Conservation (phyloP, 2,113 vertebrate species). For the Orycteropus afer region DNA sequence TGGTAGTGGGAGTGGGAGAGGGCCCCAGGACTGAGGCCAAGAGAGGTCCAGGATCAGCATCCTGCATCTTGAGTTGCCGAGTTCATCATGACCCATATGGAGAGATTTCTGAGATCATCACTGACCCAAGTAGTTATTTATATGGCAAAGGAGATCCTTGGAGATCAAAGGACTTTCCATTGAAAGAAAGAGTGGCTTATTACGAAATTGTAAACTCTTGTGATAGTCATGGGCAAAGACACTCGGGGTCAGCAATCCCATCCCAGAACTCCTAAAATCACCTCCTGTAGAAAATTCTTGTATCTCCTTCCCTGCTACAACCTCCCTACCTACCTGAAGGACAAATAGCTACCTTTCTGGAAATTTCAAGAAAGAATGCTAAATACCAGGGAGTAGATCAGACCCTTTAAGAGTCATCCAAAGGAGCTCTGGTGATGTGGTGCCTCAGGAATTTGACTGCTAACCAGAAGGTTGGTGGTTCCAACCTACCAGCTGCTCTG, state of each 20-base stretch:
- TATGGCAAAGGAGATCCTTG: background rate
- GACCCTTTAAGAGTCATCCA: background rate
- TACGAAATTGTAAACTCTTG: background rate
- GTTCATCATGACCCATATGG: background rate
- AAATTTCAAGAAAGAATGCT: conserved; percentile 42
- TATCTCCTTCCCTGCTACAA: background rate
- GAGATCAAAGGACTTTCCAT: background rate
- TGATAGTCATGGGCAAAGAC: background rate
- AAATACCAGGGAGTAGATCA: background rate
- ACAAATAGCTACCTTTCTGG: background rate
- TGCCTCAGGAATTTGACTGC: too few relatives aligned
- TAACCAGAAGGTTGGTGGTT: too few relatives aligned
- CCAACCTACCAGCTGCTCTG: too few relatives aligned
- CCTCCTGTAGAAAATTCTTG: background rate
- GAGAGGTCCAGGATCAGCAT: background rate
- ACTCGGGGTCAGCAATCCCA: background rate
- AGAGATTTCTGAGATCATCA: background rate
- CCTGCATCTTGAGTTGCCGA: background rate
- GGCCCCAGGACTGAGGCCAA: background rate
- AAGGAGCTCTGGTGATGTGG: too few relatives aligned
- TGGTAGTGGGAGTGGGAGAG: background rate
- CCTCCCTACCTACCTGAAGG: background rate
- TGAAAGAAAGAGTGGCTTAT: background rate
- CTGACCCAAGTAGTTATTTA: background rate
- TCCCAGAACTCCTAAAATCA: background rate